phyloP scores from a whole-genome alignment of 92 coral and sea anemone species.

The Desmophyllum pertusum region DNA sequence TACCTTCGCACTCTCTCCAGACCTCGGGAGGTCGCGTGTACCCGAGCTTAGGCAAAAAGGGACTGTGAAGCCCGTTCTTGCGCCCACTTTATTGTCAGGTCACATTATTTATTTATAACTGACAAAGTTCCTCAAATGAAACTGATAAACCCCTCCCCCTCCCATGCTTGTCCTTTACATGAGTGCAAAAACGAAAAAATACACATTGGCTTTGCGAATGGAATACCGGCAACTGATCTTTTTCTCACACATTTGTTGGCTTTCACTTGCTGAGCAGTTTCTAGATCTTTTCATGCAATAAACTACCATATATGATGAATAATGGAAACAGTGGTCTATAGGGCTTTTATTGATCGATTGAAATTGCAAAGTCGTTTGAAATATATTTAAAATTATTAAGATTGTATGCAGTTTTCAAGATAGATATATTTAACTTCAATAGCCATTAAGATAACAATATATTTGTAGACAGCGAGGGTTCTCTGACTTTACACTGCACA shows the following conservation, averaged over 20 bases:
- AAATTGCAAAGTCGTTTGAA: background rate
- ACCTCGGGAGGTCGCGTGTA: too few species aligned
- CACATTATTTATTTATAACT: too few species aligned
- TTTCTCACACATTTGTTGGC: background rate
- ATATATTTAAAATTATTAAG: background rate
- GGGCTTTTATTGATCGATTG: constrained; percentile 1
- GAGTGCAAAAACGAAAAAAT: too few species aligned
- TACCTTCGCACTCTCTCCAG: too few species aligned
- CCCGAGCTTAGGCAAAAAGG: too few species aligned
- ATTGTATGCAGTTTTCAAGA: too few species aligned
- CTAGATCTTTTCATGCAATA: background rate
- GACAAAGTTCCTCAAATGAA: too few species aligned
- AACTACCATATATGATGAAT: too few species aligned
- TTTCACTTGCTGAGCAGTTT: background rate
- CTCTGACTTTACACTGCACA: background rate
- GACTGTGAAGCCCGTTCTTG: too few species aligned
- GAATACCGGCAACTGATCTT: background rate
- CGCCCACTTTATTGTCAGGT: too few species aligned
- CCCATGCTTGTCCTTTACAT: too few species aligned
- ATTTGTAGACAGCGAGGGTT: background rate
- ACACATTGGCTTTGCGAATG: background rate
- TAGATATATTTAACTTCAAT: background rate
- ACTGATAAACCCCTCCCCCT: too few species aligned
- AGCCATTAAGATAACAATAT: background rate
- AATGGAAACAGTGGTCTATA: background rate